These are phyloP conservation scores for Diabrotica balteata DNA, from an alignment of 2,888 invertebrate species.

Conservation along the genomic window DNA sequence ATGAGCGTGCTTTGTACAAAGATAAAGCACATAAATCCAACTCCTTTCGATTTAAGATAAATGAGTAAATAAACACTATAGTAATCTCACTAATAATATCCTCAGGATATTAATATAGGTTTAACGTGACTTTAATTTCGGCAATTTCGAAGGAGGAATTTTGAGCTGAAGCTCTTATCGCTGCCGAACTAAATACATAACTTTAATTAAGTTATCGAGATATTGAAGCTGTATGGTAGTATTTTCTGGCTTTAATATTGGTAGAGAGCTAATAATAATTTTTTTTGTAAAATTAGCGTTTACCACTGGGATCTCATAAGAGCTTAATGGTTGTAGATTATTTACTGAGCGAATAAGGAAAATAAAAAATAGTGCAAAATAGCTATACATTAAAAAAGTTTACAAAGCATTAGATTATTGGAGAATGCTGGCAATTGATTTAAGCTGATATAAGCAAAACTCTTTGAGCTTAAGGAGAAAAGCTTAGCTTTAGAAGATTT, in stretches of 20 bases:
- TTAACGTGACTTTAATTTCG: slow-evolving; percentile 46
- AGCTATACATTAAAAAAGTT: too few relatives aligned
- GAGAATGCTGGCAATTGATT: too few relatives aligned
- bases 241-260: background rate
- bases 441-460: too few relatives aligned
- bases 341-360: too few relatives aligned
- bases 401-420: too few relatives aligned
- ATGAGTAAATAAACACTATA: slow-evolving; percentile 34
- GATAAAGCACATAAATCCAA: slow-evolving; percentile 18
- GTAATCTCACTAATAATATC: slow-evolving; percentile 39
- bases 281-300: too few relatives aligned
- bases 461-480: too few relatives aligned
- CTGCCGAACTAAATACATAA: slow-evolving; percentile 13
- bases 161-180: slow-evolving; percentile 27
- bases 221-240: slow-evolving; percentile 5
- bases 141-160: slow-evolving; percentile 32
- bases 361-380: too few relatives aligned
- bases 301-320: too few relatives aligned
- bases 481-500: too few relatives aligned
- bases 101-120: slow-evolving; percentile 45
- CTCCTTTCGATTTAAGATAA: slow-evolving; percentile 24
- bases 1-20: slow-evolving; percentile 5
- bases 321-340: too few relatives aligned
- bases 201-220: slow-evolving; percentile 19
- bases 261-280: too few relatives aligned